Evolutionary conservation across 2,113 vertebrate species (phyloP).

Genomic region (Galeopterus variegatus): DNA sequence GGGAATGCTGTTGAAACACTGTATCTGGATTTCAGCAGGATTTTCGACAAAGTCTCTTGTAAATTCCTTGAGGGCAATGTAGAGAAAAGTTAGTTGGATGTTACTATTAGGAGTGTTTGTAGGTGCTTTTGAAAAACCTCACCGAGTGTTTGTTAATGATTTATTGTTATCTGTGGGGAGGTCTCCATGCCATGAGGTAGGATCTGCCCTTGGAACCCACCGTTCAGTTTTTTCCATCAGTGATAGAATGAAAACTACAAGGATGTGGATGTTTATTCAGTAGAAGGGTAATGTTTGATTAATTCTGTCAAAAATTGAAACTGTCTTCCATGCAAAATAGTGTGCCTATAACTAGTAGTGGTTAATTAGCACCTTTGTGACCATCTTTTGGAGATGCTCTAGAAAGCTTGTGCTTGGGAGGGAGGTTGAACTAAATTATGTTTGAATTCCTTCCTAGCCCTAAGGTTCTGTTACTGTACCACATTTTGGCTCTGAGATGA

Average conservation of each 20-base stretch:
- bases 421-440: not conserved
- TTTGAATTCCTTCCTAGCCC: not conserved
- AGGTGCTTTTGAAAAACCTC: not conserved
- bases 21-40: not conserved
- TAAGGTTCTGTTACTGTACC: not conserved
- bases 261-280: not conserved
- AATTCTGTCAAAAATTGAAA: constrained; percentile 48
- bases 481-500: not conserved
- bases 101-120: not conserved
- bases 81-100: not conserved
- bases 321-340: not conserved
- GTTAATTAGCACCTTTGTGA: not conserved
- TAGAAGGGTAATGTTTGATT: constrained; percentile 57
- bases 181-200: not conserved
- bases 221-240: not conserved
- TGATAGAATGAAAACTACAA: constrained; percentile 4
- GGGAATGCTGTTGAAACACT: not conserved
- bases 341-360: not conserved
- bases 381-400: constrained; percentile 17
- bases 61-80: not conserved
- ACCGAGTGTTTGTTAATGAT: not conserved
- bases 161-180: not conserved
- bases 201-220: not conserved
- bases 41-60: not conserved
- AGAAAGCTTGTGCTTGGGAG: not conserved